Percentiles rank a stretch among this genome's conserved stretches.
Conservation (phyloP, 2,797 vertebrate genomes). For the Lacerta viridis region DNA sequence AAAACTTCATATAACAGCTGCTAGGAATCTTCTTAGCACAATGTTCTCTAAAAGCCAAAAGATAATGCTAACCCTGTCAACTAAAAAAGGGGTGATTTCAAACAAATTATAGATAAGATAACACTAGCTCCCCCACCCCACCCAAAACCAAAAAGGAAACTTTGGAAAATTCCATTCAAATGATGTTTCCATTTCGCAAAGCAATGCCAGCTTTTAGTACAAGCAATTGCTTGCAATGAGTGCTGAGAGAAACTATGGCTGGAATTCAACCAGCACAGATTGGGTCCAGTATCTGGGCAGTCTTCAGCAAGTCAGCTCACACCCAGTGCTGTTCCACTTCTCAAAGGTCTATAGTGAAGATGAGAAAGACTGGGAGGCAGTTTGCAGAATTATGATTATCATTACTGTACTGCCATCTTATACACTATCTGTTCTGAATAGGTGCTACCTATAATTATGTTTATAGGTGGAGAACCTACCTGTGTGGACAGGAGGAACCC, state of each 20-base stretch:
- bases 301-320: not conserved
- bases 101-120: constrained; percentile 42
- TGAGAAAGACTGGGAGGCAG: not conserved
- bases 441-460: not conserved
- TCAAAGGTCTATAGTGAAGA: too few relatives aligned
- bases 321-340: not conserved
- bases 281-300: not conserved
- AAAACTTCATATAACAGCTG: constrained; percentile 39
- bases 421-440: not conserved
- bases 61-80: constrained; percentile 48
- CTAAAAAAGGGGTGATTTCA: constrained; percentile 50
- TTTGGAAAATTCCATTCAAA: constrained; percentile 37
- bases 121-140: constrained; percentile 9
- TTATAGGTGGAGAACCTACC: not conserved
- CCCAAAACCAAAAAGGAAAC: constrained; percentile 2
- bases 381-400: not conserved
- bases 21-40: constrained; percentile 46
- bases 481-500: not conserved
- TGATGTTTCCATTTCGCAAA: constrained; percentile 1
- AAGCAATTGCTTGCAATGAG: constrained; percentile 11
- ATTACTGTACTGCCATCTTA: not conserved
- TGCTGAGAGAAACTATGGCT: not conserved
- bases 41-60: constrained; percentile 38
- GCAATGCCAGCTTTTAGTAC: constrained; percentile 2
- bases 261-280: not conserved